phyloP scores from a whole-genome alignment of 2,888 invertebrate species.

The Mythimna pallens region DNA sequence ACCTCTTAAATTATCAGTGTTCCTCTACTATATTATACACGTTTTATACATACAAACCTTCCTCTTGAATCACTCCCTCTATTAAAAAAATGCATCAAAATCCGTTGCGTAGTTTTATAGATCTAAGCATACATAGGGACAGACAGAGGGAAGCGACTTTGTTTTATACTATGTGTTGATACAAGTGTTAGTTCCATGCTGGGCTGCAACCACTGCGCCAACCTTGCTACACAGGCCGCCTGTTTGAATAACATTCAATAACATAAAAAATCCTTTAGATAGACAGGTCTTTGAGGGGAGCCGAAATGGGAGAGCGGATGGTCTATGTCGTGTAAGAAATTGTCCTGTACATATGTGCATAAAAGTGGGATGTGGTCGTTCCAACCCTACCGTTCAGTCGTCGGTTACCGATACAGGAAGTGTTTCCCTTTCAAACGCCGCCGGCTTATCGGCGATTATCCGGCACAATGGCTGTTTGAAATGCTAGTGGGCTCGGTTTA shows the following conservation, averaged over 20 bases:
- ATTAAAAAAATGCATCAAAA: no score
- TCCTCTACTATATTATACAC: no score
- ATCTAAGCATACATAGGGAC: no score
- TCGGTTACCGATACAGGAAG: conserved; percentile 34
- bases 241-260: neutral
- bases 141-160: no score
- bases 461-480: conserved; percentile 26
- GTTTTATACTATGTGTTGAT: no score
- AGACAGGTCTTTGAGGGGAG: neutral
- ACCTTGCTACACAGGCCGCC: neutral
- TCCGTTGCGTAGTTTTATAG: no score
- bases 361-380: conserved; percentile 8
- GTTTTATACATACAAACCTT: no score
- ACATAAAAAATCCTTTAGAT: neutral
- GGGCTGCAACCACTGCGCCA: no score
- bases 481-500: neutral
- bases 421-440: conserved; percentile 13
- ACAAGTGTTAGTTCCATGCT: no score
- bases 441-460: conserved; percentile 45
- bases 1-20: no score
- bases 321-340: neutral
- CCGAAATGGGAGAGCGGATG: neutral
- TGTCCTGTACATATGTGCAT: conserved; percentile 11
- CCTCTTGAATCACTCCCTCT: no score
- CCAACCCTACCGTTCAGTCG: conserved; percentile 42